phyloP scores from a whole-genome alignment of 2,888 invertebrate genomes.

The Acanthacorydalis orientalis region DNA sequence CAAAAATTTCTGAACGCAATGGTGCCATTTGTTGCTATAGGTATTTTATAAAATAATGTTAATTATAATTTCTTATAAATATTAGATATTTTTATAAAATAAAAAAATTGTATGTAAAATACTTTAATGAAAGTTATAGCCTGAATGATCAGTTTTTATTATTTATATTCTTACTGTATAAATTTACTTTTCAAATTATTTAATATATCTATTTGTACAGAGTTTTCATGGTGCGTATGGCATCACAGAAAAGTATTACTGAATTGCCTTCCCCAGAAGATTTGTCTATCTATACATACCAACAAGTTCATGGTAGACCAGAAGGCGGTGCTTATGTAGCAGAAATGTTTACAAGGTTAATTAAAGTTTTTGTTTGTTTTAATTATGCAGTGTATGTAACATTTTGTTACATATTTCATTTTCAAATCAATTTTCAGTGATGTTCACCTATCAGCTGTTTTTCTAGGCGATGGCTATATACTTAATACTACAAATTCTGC shows the following conservation, averaged over 20 bases:
- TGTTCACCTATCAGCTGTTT: constrained; percentile 44
- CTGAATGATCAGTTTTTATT: not conserved
- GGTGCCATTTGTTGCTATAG: constrained; percentile 77
- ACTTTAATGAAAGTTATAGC: not conserved
- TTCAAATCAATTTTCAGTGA: constrained; percentile 26
- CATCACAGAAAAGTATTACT: constrained; percentile 40
- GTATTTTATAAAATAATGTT: constrained; percentile 16
- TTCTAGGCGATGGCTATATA: constrained; percentile 51
- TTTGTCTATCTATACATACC: constrained; percentile 52
- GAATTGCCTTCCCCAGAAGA: constrained; percentile 52
- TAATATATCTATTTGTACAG: constrained; percentile 23
- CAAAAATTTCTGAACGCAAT: constrained; percentile 65
- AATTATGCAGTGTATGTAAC: too few species aligned
- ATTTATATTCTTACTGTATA: not conserved
- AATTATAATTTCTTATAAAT: not conserved
- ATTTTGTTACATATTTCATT: not conserved
- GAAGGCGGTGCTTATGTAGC: constrained; percentile 67
- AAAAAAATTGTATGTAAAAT: not conserved
- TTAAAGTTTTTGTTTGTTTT: not conserved
- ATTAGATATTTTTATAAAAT: not conserved
- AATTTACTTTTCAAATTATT: not conserved
- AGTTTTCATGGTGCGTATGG: constrained; percentile 58
- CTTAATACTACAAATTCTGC: constrained; percentile 19
- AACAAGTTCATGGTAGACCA: constrained; percentile 50
- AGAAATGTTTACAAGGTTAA: constrained; percentile 61